These are phyloP conservation scores for Dromiciops gliroides DNA, from an alignment of 2,113 vertebrate genomes.

Conservation along the genomic window DNA sequence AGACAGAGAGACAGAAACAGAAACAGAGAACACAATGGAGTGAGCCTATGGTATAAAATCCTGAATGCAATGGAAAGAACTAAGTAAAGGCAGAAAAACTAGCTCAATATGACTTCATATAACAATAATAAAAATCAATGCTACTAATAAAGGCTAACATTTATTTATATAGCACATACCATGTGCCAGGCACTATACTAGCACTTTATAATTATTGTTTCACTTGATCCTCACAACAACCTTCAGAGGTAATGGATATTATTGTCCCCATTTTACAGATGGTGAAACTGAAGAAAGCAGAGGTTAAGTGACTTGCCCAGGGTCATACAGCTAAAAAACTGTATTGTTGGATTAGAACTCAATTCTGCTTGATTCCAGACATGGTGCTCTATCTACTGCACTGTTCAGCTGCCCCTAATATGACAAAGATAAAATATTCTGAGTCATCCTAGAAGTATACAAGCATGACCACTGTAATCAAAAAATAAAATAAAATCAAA, in stretches of 20 bases:
- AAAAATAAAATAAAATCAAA: background rate
- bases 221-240: background rate
- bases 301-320: background rate
- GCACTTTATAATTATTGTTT: background rate
- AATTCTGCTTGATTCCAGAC: background rate
- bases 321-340: background rate
- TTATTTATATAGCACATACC: too few relatives aligned
- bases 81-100: background rate
- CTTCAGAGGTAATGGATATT: background rate
- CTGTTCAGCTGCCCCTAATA: background rate
- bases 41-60: background rate
- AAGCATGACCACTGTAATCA: background rate
- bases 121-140: too few relatives aligned
- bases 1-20: too few relatives aligned
- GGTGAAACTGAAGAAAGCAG: background rate
- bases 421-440: too few relatives aligned
- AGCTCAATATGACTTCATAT: background rate
- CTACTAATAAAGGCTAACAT: too few relatives aligned
- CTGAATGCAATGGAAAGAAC: too few relatives aligned
- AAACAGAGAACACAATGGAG: too few relatives aligned
- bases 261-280: background rate
- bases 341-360: background rate
- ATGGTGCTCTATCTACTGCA: background rate
- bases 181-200: background rate
- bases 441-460: too few relatives aligned